These are phyloP conservation scores for Falco concolor DNA, from an alignment of 2,797 vertebrate species.

Conservation along the genomic window DNA sequence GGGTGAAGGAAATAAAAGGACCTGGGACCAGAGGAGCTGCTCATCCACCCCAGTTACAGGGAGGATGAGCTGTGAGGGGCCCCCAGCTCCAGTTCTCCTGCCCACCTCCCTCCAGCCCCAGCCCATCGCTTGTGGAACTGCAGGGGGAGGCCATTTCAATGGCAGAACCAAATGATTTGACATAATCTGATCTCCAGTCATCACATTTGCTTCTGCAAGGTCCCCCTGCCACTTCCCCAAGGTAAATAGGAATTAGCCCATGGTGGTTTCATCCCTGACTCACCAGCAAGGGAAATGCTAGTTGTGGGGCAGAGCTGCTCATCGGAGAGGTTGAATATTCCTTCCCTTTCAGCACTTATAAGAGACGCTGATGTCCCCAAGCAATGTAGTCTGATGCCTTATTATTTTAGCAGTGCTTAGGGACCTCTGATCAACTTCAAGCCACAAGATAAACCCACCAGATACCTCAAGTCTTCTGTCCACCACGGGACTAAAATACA, in stretches of 20 bases:
- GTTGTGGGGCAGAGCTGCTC: not conserved
- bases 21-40: not conserved
- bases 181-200: not conserved
- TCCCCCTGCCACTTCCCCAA: not conserved
- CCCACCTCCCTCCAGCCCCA: not conserved
- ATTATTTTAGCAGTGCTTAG: not conserved
- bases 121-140: not conserved
- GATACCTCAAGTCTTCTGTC: not conserved
- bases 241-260: not conserved
- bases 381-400: accelerated
- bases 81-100: not conserved
- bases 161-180: not conserved
- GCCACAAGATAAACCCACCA: not conserved
- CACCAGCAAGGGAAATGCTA: not conserved
- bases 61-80: not conserved
- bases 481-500: not conserved
- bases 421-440: not conserved
- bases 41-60: not conserved
- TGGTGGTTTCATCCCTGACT: not conserved
- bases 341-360: not conserved
- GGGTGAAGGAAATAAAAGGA: not conserved
- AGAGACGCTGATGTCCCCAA: not conserved
- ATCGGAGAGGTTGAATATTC: not conserved
- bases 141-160: not conserved
- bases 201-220: not conserved